phyloP scores from a whole-genome alignment of 1,140 invertebrate species.

The Brachionus paranguensis region DNA sequence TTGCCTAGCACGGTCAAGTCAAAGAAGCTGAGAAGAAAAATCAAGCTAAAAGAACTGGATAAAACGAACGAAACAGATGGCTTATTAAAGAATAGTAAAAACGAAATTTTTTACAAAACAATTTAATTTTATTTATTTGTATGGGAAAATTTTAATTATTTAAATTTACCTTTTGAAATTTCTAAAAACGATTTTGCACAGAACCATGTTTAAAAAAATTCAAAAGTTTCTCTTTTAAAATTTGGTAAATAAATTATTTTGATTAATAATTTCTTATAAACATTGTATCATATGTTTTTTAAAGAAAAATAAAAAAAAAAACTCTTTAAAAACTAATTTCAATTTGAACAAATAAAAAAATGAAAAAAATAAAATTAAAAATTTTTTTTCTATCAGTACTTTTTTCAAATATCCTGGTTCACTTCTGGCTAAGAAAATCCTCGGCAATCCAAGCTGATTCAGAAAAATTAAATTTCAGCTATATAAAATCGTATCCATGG shows the following conservation, averaged over 20 bases:
- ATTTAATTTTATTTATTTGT: neutral
- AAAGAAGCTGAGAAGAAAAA: neutral
- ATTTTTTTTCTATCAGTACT: neutral
- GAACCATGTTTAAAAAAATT: no score
- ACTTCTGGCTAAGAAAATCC: neutral
- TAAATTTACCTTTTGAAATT: neutral
- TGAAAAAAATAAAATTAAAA: neutral
- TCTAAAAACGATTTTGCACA: no score
- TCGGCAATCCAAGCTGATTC: neutral
- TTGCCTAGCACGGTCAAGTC: neutral
- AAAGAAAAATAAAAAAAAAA: no score
- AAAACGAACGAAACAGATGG: neutral
- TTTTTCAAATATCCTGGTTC: neutral
- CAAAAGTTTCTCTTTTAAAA: no score
- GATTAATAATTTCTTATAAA: neutral
- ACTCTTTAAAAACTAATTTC: no score
- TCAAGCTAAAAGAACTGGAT: neutral
- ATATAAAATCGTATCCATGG: neutral
- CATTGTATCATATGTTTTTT: neutral
- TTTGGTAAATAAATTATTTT: no score
- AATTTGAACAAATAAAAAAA: neutral
- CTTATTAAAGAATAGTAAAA: neutral
- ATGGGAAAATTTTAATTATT: neutral
- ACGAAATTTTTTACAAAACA: slow-evolving; percentile 3
- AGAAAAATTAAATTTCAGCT: neutral